Base-by-base conservation (phyloP, 2,797 vertebrate species). In the Enteromius unitaeniatus region DNA sequence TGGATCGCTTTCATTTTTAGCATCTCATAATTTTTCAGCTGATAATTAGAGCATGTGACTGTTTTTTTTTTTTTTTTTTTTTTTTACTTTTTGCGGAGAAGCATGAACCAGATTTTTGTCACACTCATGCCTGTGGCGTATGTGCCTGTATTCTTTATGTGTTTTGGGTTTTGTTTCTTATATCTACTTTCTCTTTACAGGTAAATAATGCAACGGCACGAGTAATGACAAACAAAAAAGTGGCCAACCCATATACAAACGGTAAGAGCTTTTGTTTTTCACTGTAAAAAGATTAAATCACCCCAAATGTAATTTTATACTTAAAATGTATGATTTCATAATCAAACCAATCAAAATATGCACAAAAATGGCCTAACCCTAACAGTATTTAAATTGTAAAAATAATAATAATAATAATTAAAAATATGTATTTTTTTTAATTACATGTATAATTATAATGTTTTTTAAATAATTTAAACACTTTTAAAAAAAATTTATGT, bases 141-240 rank as follows among this genome's bases (percentile, higher is more conserved):
- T 47, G 28, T 83, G 73, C 28, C 40, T n/a, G 58, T 68, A 26
- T 84, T 64, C n/a, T 64, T 84, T 84, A 5, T 60, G 73, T 72
- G 78, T 76, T 87, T 78, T 77, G 19, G 0, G 49, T 68, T 68
- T 28, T 15, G 37, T 65, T 34, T 78, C 26, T 89, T 68, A 86
- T 62, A 83, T 76, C 90, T 4, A n/a, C 42, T 40, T 13, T 78
- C 86, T 87, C 84, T 69, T 74, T 49, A 47, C 94, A 98, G 97
- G 97, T 98, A 91, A 98, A 98, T 92, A 98, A 98, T 1, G 97
- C 97, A 91, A 98, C 97, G 0, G 97, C 97, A 91, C 94, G 97
- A 51, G 97, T 98, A 91, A 98, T 98, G 97, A 98, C 97, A 85
- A 98, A 98, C 93, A 98, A 98, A 92, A 98, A 98, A 92, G 94